Evolutionary conservation across 2,888 invertebrate species (phyloP).

Genomic region (Falcaria lacertinaria): DNA sequence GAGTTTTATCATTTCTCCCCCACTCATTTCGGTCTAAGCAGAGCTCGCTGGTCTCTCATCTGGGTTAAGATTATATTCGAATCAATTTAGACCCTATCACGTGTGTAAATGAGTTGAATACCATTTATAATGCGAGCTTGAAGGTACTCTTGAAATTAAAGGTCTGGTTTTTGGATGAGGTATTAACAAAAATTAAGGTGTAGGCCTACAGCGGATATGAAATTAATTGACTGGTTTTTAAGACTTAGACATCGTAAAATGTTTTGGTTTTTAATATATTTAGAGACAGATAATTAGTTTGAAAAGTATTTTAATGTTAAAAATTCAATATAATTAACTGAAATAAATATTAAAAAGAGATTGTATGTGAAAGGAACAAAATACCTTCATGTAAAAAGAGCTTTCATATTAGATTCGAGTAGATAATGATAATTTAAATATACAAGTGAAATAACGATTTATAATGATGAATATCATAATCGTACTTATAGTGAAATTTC

Average conservation of each 20-base stretch:
- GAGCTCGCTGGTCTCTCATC: slow-evolving; percentile 44
- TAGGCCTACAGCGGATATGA: not conserved
- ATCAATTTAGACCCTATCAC: slow-evolving; percentile 53
- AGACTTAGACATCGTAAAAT: not conserved
- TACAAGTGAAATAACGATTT: too few species aligned
- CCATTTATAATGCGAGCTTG: slow-evolving; percentile 17
- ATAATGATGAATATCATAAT: too few species aligned
- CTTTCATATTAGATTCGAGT: too few species aligned
- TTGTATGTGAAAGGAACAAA: too few species aligned
- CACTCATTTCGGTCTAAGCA: slow-evolving; percentile 43
- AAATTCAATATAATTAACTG: too few species aligned
- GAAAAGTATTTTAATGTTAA: too few species aligned
- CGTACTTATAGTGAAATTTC: too few species aligned
- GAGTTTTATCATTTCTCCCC: slow-evolving; percentile 73
- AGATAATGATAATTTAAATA: too few species aligned
- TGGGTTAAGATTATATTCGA: slow-evolving; percentile 57
- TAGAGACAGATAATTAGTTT: too few species aligned
- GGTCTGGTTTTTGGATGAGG: slow-evolving; percentile 15
- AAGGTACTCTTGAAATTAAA: slow-evolving; percentile 6
- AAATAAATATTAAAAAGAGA: too few species aligned
- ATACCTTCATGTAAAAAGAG: too few species aligned
- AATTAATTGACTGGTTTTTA: not conserved
- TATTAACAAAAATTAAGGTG: slow-evolving; percentile 4
- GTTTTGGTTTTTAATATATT: too few species aligned
- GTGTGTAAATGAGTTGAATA: slow-evolving; percentile 43